phyloP scores from a whole-genome alignment of 2,113 vertebrate species.

The Ceyx melanurus region DNA sequence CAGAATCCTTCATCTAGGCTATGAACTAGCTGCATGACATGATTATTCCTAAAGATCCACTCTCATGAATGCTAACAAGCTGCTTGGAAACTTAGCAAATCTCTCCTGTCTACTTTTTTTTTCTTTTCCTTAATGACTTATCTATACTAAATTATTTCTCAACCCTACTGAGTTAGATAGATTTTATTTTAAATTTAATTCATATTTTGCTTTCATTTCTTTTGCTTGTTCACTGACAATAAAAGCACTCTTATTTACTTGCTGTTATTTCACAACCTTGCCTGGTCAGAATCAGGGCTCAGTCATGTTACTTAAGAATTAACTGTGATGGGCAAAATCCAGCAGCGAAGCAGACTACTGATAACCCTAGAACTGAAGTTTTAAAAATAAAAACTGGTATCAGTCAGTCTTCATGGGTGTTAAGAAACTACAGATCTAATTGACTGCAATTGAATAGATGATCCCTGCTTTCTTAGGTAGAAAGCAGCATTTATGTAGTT shows the following conservation, averaged over 20 bases:
- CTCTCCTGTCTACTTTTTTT: background rate
- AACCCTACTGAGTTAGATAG: background rate
- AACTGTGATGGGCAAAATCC: background rate
- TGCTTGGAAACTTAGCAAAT: background rate
- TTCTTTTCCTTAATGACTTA: constrained; percentile 9
- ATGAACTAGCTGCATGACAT: constrained; percentile 61
- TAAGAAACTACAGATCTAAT: background rate
- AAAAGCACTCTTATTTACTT: background rate
- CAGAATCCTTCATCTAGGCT: constrained; percentile 53
- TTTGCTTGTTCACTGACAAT: background rate
- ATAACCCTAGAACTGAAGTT: background rate
- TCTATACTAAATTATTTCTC: background rate
- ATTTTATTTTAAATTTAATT: background rate
- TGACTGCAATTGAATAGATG: background rate
- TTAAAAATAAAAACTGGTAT: background rate
- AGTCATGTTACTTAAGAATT: background rate
- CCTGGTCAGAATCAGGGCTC: background rate
- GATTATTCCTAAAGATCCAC: constrained; percentile 43
- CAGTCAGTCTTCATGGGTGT: background rate
- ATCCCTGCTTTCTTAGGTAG: background rate
- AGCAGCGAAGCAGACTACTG: background rate
- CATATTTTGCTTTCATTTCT: background rate
- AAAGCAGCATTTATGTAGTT: background rate
- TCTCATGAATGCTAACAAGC: constrained; percentile 60
- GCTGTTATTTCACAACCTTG: background rate